Conservation (phyloP, 2,113 vertebrate species). For the Vidua chalybeata region DNA sequence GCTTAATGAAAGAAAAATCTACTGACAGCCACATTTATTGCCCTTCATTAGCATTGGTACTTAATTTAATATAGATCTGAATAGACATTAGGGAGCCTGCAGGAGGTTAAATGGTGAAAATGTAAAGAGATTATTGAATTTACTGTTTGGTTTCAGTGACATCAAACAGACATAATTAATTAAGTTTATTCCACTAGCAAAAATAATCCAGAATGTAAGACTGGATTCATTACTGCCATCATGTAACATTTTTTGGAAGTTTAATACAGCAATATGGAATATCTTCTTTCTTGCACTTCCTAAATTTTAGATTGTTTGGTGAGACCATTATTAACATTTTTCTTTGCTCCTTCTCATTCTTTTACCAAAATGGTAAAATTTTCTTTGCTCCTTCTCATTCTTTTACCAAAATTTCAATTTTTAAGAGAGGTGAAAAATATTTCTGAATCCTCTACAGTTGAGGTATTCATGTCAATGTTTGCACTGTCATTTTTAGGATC, state of each 20-base stretch:
- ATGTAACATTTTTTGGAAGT: conserved; percentile 20
- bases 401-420: not conserved
- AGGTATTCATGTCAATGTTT: not conserved
- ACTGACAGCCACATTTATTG: conserved; percentile 87
- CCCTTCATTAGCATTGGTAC: conserved; percentile 86
- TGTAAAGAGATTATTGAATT: conserved; percentile 88
- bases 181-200: conserved; percentile 71
- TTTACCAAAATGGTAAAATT: not conserved
- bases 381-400: not conserved
- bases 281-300: not conserved
- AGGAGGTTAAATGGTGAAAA: conserved; percentile 88
- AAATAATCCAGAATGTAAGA: conserved; percentile 59
- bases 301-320: conserved; percentile 2
- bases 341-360: not conserved
- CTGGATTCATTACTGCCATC: conserved; percentile 55
- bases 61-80: conserved; percentile 90
- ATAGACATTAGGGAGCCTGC: conserved; percentile 86
- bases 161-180: conserved; percentile 80
- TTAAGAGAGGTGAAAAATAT: not conserved
- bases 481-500: not conserved
- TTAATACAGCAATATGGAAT: not conserved
- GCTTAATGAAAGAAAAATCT: conserved; percentile 89
- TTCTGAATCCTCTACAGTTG: not conserved
- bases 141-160: conserved; percentile 83
- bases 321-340: not conserved